Base-by-base conservation (phyloP, 2,113 vertebrate species). In the Nycticorax nycticorax region DNA sequence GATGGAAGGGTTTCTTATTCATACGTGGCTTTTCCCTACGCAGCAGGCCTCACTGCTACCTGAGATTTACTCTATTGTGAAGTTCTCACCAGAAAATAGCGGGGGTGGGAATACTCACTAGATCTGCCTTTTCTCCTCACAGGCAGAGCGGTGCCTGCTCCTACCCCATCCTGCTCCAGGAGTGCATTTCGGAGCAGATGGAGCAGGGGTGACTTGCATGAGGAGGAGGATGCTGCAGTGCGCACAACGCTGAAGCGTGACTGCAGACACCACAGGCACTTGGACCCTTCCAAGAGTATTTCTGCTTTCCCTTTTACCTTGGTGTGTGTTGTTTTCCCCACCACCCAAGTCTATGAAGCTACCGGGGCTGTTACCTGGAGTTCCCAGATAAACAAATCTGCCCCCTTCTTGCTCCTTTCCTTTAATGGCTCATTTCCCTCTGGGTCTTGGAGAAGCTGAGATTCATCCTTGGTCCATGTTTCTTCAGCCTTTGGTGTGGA, bases 1-100 rank as follows among this genome's bases (percentile, higher is more conserved):
- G 96, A 97, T 97, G 96, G 96, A 97, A 96, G 85, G 89, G 89
- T 88, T 97, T 97, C 92, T 96, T 96, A 97, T 96, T 95, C 96
- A 94, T 90, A 89, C 74, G 83, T 86, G 56, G 72, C 94, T 89
- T 95, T 96, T 94, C 92, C 85, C 82, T 67, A 56, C 48, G 0
- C 91, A 95, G 88, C 90, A 82, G 89, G 96, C 41, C 77, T 95
- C 93, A 7, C 8, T 63, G 93, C 91, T 97, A 90, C 94, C 95
- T 79, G 85, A 96, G 93, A 96, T 97, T 97, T 96, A 94, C 93
- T 95, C 91, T 95, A 85, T 95, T 95, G 95, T 94, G 80, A 91
- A 88, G 69, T 67, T 88, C 80, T 92, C 56, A 37, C 67, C 48
- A 81, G 89, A 95, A 95, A 92, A 84, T 56, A 88, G 71, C 0